phyloP scores from a whole-genome alignment of 2,888 invertebrate species.

The Dryomyza anilis region DNA sequence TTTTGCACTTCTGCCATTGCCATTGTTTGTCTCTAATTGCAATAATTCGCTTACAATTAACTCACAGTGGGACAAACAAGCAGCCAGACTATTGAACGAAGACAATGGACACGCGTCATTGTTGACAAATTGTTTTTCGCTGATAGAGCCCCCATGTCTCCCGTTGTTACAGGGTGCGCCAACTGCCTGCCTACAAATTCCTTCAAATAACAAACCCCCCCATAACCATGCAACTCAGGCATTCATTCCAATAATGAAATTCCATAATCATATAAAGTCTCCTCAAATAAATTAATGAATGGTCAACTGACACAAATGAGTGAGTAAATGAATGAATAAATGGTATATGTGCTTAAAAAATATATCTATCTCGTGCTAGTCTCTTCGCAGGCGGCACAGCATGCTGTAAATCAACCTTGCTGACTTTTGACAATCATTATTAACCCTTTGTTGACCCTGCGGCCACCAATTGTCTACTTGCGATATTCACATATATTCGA shows the following conservation, averaged over 20 bases:
- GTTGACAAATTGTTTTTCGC: conserved; percentile 2
- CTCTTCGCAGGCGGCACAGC: background rate
- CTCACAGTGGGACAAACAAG: background rate
- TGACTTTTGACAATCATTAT: conserved; percentile 49
- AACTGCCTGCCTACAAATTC: background rate
- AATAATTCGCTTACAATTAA: conserved; percentile 48
- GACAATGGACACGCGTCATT: background rate
- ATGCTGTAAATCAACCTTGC: conserved; percentile 24
- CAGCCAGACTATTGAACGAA: background rate
- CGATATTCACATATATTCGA: too few relatives aligned
- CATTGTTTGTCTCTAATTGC: conserved; percentile 39
- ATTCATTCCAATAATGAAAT: too few relatives aligned
- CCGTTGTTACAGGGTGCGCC: background rate
- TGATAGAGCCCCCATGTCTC: background rate
- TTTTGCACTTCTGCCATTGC: background rate
- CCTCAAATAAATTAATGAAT: background rate
- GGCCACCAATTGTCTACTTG: too few relatives aligned
- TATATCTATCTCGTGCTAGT: too few relatives aligned
- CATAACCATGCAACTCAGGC: too few relatives aligned
- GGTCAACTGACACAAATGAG: background rate
- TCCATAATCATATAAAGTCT: too few relatives aligned
- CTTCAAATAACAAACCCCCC: background rate
- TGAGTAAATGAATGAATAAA: background rate
- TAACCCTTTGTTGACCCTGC: conserved; percentile 38
- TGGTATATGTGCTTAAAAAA: too few relatives aligned